Evolutionary conservation across 2,888 invertebrate species (phyloP).

Genomic region (Drosophila robusta): DNA sequence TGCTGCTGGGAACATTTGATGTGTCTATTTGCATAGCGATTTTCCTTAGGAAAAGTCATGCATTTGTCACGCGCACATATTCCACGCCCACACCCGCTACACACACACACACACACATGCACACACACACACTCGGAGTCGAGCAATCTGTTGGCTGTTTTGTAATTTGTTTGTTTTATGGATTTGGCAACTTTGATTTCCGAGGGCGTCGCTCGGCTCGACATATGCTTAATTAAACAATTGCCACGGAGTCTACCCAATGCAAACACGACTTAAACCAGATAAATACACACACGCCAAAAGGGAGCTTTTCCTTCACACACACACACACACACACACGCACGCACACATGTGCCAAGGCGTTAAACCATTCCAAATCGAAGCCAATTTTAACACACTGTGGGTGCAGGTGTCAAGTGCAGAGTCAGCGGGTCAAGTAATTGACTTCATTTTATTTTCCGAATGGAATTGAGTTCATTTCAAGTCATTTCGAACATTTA

Average conservation of each 20-base stretch:
- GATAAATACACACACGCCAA: constrained; percentile 32
- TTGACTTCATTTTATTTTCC: constrained; percentile 8
- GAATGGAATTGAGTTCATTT: neutral
- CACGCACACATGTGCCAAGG: constrained; percentile 4
- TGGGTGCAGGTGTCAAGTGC: constrained; percentile 4
- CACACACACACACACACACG: constrained; percentile 2
- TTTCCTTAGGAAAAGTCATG: constrained; percentile 53
- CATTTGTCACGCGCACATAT: constrained; percentile 18
- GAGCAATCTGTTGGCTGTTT: constrained; percentile 66
- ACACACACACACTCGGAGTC: constrained; percentile 5
- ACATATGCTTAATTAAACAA: constrained; percentile 67
- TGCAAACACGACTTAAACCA: constrained; percentile 52
- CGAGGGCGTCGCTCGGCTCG: constrained; percentile 52
- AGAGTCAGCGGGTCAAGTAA: constrained; percentile 33
- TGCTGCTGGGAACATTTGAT: neutral
- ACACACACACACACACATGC: constrained; percentile 3
- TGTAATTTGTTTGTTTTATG: constrained; percentile 77
- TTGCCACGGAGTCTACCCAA: constrained; percentile 41
- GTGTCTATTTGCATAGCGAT: constrained; percentile 55
- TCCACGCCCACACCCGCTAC: constrained; percentile 40
- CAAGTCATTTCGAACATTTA: neutral
- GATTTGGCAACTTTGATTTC: constrained; percentile 64
- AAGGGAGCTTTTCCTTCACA: neutral
- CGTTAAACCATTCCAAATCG: constrained; percentile 28
- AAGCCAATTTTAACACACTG: constrained; percentile 23